phyloP scores from a whole-genome alignment of 2,888 invertebrate species.

The Pseudococcus viburni region DNA sequence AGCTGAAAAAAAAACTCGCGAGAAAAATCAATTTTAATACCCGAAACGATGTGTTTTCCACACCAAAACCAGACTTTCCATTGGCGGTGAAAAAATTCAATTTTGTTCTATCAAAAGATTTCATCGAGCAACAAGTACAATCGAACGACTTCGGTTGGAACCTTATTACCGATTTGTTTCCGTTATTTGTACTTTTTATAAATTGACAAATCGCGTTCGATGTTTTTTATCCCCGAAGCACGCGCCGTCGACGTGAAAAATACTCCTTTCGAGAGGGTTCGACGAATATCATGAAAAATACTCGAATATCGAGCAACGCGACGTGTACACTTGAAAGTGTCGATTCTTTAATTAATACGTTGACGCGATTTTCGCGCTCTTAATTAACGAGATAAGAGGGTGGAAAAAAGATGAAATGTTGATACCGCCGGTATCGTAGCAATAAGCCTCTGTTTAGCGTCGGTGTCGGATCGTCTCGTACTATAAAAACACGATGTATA shows the following conservation, averaged over 20 bases:
- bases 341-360: slow-evolving; percentile 41
- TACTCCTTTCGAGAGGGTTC: neutral
- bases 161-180: slow-evolving; percentile 38
- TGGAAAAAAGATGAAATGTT: neutral
- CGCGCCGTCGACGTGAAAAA: neutral
- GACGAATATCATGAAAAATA: slow-evolving; percentile 16
- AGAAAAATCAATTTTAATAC: neutral
- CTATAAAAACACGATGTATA: neutral
- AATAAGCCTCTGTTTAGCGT: slow-evolving; percentile 16
- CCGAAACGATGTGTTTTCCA: neutral
- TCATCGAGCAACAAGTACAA: slow-evolving; percentile 26
- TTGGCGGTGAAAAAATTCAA: neutral
- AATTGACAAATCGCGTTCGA: slow-evolving; percentile 34
- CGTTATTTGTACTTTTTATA: slow-evolving; percentile 11
- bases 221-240: neutral
- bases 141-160: neutral
- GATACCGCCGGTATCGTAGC: neutral
- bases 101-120: neutral
- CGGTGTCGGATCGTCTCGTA: neutral
- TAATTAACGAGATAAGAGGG: slow-evolving; percentile 13
- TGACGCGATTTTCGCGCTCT: slow-evolving; percentile 15
- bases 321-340: neutral
- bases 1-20: neutral
- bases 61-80: no score
- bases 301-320: neutral